Percentiles rank a stretch among this genome's conserved stretches.
Conservation (phyloP, 1,140 invertebrate species). For the Subanguina moxae region DNA sequence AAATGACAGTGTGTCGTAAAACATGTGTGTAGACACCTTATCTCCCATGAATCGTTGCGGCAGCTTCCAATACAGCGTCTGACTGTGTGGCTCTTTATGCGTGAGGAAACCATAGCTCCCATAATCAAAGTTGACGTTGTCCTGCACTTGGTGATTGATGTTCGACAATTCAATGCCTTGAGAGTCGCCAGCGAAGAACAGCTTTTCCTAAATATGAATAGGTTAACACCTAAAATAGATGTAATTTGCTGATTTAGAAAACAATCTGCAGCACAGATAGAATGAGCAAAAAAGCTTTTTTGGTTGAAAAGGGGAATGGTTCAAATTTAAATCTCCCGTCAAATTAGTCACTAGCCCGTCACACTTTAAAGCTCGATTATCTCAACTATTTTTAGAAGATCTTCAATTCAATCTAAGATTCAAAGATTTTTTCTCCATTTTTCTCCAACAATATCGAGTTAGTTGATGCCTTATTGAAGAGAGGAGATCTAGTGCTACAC, state of each 20-base stretch:
- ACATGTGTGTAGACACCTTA: constrained; percentile 66
- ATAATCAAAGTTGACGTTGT: constrained; percentile 42
- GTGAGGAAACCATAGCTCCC: constrained; percentile 47
- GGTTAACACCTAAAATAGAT: not conserved
- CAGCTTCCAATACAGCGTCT: constrained; percentile 74
- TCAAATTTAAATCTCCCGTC: too few relatives aligned
- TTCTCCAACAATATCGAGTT: too few relatives aligned
- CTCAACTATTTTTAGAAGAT: too few relatives aligned
- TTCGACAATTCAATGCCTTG: constrained; percentile 55
- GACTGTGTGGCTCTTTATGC: constrained; percentile 35
- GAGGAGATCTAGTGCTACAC: too few relatives aligned
- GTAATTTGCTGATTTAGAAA: not conserved
- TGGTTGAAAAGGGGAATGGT: not conserved
- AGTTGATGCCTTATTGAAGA: too few relatives aligned
- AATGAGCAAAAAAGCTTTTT: not conserved
- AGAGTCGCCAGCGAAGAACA: constrained; percentile 49
- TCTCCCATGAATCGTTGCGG: constrained; percentile 78
- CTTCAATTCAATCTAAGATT: too few relatives aligned
- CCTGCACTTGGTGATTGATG: constrained; percentile 34
- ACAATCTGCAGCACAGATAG: not conserved
- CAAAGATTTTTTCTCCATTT: too few relatives aligned
- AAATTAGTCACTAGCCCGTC: too few relatives aligned
- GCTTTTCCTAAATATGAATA: constrained; percentile 53
- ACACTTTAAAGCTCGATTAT: too few relatives aligned
- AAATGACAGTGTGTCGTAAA: too few relatives aligned